Evolutionary conservation across 2,888 invertebrate species (phyloP).

Genomic region (Serrognathus titanus): DNA sequence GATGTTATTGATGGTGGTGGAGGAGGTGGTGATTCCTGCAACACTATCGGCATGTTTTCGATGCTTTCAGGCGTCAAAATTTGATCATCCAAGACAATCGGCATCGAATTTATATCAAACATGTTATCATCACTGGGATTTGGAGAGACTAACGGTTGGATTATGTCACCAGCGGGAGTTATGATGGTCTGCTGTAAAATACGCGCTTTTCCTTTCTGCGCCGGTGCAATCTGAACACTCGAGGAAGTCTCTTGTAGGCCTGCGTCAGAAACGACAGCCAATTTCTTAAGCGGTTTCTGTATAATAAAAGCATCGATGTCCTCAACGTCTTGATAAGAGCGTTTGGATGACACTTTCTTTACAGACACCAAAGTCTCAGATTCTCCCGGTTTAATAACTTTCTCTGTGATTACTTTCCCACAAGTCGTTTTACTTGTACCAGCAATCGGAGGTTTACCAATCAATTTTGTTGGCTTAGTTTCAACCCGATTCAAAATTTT

Average conservation of each 20-base stretch:
- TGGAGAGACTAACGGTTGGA: constrained; percentile 32
- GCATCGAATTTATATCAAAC: constrained; percentile 75
- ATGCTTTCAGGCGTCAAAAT: constrained; percentile 64
- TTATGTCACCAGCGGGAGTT: constrained; percentile 43
- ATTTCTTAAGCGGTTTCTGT: constrained; percentile 35
- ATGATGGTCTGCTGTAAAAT: constrained; percentile 49
- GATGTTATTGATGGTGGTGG: constrained; percentile 14
- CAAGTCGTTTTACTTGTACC: constrained; percentile 22
- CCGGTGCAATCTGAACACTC: constrained; percentile 10
- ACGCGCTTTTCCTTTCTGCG: constrained; percentile 39
- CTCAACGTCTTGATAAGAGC: constrained; percentile 41
- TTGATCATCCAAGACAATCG: constrained; percentile 70
- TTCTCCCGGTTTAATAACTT: constrained; percentile 40
- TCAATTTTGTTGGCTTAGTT: constrained; percentile 18
- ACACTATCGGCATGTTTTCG: constrained; percentile 65
- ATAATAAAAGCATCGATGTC: constrained; percentile 47
- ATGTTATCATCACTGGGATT: constrained; percentile 47
- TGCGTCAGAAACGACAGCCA: constrained; percentile 8
- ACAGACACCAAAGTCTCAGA: constrained; percentile 33
- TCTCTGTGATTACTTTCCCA: constrained; percentile 44
- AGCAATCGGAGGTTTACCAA: background rate
- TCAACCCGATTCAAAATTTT: background rate
- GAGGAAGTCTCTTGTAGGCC: constrained; percentile 13
- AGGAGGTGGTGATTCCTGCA: constrained; percentile 29
- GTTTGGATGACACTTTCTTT: constrained; percentile 36